These are phyloP conservation scores for Zaprionus nigranus DNA, from an alignment of 1,140 invertebrate genomes.

Conservation along the genomic window DNA sequence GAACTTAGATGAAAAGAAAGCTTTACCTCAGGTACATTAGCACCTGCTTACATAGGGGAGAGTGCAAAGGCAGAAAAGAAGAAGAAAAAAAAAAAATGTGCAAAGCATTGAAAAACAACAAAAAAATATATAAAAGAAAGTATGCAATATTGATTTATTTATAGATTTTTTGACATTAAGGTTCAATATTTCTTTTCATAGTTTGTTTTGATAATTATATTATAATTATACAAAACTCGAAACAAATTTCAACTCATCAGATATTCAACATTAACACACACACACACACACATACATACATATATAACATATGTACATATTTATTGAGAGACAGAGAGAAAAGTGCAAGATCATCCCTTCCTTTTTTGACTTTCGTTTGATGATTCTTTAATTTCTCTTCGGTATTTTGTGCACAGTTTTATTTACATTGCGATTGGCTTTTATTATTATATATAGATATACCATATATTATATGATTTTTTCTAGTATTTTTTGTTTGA, in stretches of 20 bases:
- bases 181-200: constrained; percentile 27
- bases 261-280: constrained; percentile 20
- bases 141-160: constrained; percentile 35
- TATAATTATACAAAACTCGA: not conserved
- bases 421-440: constrained; percentile 61
- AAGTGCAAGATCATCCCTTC: not conserved
- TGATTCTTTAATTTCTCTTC: constrained; percentile 25
- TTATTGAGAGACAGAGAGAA: not conserved
- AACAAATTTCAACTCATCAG: not conserved
- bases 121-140: constrained; percentile 18
- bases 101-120: constrained; percentile 12
- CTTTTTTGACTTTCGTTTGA: constrained; percentile 11
- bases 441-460: constrained; percentile 21
- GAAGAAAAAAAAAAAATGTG: constrained; percentile 17
- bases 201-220: constrained; percentile 22
- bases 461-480: constrained; percentile 47
- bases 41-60: constrained; percentile 21
- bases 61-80: not conserved
- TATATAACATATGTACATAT: not conserved
- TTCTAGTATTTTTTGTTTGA: constrained; percentile 54
- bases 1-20: not conserved
- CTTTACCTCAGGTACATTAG: constrained; percentile 15
- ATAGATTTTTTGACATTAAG: constrained; percentile 29
- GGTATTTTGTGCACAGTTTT: constrained; percentile 74
- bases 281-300: not conserved